Evolutionary conservation across 2,888 invertebrate genomes (phyloP).

Genomic region (Ectropis crepuscularia): DNA sequence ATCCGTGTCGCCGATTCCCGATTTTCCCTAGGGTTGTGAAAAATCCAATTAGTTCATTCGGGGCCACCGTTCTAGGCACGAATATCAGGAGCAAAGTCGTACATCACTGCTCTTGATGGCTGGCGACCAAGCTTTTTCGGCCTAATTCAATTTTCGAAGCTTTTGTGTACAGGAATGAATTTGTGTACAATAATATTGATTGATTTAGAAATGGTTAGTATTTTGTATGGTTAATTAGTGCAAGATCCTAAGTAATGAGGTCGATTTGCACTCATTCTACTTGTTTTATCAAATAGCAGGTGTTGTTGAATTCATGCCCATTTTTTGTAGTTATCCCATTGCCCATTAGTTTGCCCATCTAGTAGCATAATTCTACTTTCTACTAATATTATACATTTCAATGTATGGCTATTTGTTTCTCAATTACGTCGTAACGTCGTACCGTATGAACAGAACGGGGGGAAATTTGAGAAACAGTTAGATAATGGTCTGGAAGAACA

Average conservation of each 20-base stretch:
- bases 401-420: too few species aligned
- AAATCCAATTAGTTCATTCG: slow-evolving; percentile 54
- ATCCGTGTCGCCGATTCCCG: slow-evolving; percentile 6
- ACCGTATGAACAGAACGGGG: too few species aligned
- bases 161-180: slow-evolving; percentile 26
- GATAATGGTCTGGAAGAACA: too few species aligned
- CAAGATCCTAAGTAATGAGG: too few species aligned
- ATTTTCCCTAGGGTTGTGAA: slow-evolving; percentile 43
- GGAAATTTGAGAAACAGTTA: too few species aligned
- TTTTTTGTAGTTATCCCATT: neutral
- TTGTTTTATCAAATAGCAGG: neutral
- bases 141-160: slow-evolving; percentile 47
- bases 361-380: neutral
- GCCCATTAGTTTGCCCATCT: too few species aligned
- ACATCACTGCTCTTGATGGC: slow-evolving; percentile 51
- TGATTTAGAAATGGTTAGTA: neutral
- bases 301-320: neutral
- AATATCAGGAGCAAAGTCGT: slow-evolving; percentile 35
- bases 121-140: slow-evolving; percentile 44
- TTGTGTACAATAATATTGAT: neutral
- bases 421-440: too few species aligned
- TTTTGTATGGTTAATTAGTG: neutral
- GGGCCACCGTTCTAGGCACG: slow-evolving; percentile 24
- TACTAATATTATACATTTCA: too few species aligned
- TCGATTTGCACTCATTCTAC: too few species aligned